Evolutionary conservation across 2,888 invertebrate species (phyloP).

Genomic region (Drosophila phalerata): DNA sequence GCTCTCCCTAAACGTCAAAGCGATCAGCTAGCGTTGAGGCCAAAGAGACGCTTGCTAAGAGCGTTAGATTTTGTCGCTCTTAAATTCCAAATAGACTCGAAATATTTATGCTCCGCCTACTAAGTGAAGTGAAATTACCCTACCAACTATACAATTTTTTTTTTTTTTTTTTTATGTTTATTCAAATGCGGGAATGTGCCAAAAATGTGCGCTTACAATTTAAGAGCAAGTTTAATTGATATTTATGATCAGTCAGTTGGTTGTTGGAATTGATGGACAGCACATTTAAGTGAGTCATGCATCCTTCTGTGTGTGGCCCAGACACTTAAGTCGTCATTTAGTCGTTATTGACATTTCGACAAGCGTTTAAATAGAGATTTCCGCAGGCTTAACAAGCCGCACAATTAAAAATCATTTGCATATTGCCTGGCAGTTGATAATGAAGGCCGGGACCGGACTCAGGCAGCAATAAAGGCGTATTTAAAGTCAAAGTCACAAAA

Average conservation of each 20-base stretch:
- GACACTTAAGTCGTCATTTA: conserved; percentile 58
- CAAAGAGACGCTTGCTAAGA: conserved; percentile 28
- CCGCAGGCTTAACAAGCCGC: conserved; percentile 58
- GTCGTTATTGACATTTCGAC: conserved; percentile 53
- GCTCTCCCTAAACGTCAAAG: neutral
- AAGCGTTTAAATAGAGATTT: conserved; percentile 68
- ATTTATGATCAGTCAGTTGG: conserved; percentile 34
- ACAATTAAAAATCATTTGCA: conserved; percentile 79
- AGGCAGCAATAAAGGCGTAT: conserved; percentile 53
- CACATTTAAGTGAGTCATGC: conserved; percentile 23
- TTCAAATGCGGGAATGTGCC: conserved; percentile 56
- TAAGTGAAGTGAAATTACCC: conserved; percentile 37
- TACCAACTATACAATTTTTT: neutral
- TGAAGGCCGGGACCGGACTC: conserved; percentile 40
- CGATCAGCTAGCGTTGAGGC: neutral
- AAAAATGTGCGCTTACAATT: conserved; percentile 61
- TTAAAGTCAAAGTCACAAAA: conserved; percentile 56
- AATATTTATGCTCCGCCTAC: conserved; percentile 65
- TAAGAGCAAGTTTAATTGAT: conserved; percentile 37
- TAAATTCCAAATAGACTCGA: conserved; percentile 5
- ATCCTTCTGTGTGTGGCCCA: conserved; percentile 44
- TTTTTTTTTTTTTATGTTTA: neutral
- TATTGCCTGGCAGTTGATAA: conserved; percentile 53
- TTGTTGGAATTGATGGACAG: neutral
- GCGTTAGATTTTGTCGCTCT: conserved; percentile 16